Percentiles rank a stretch among this genome's conserved stretches.
Conservation (phyloP, 2,888 invertebrate species). For the Itoplectis maculator region DNA sequence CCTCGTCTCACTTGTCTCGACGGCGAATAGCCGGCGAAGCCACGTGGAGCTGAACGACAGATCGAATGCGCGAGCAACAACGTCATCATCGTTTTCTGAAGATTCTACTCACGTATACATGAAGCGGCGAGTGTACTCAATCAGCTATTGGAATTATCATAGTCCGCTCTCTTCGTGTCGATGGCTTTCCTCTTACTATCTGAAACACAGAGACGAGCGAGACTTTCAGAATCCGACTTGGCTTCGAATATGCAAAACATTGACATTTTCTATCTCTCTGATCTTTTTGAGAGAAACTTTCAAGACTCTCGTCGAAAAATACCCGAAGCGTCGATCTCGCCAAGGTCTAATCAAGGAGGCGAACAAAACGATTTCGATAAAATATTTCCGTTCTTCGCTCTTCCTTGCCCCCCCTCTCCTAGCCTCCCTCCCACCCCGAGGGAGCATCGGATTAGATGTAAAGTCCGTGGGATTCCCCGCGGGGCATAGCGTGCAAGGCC, state of each 20-base stretch:
- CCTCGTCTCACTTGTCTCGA: background rate
- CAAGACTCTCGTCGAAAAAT: background rate
- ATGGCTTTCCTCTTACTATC: constrained; percentile 75
- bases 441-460: background rate
- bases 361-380: constrained; percentile 7
- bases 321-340: background rate
- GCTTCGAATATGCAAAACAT: background rate
- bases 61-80: background rate
- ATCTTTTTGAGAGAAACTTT: too few species aligned
- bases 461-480: background rate
- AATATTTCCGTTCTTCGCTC: constrained; percentile 3
- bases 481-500: background rate
- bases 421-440: too few species aligned
- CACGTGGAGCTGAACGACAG: background rate
- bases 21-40: background rate
- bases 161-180: constrained; percentile 80
- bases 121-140: constrained; percentile 84
- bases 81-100: constrained; percentile 11
- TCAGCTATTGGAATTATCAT: constrained; percentile 83
- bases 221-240: background rate
- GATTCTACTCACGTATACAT: constrained; percentile 82
- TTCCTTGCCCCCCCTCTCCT: too few species aligned
- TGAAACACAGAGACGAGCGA: constrained; percentile 72
- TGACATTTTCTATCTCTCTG: too few species aligned
- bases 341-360: background rate